phyloP scores from a whole-genome alignment of 2,797 vertebrate genomes.

The Neoniphon sammara region DNA sequence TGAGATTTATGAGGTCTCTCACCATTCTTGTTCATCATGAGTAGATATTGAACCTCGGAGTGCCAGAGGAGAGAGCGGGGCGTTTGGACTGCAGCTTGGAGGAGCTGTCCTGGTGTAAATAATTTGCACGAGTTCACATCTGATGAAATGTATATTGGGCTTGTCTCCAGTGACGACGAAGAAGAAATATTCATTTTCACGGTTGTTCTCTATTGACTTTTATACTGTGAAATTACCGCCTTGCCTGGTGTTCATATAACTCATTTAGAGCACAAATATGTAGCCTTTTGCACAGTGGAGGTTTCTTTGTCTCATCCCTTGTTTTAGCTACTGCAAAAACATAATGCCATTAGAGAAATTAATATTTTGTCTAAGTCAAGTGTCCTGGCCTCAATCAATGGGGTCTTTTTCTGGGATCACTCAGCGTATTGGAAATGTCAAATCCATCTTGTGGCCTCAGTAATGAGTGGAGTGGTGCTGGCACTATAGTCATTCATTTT shows the following conservation, averaged over 20 bases:
- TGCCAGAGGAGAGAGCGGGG: slow-evolving; percentile 26
- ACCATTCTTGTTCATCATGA: slow-evolving; percentile 51
- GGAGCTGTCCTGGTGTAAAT: slow-evolving; percentile 49
- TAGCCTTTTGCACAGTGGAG: background rate
- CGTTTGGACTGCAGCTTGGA: slow-evolving; percentile 39
- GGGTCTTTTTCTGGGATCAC: slow-evolving; percentile 75
- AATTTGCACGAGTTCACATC: slow-evolving; percentile 43
- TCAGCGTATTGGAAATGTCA: slow-evolving; percentile 84
- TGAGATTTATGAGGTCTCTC: slow-evolving; percentile 61
- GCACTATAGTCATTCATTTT: slow-evolving; percentile 77
- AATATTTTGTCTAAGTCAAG: slow-evolving; percentile 67
- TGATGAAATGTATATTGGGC: slow-evolving; percentile 45
- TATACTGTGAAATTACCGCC: background rate
- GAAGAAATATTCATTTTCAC: slow-evolving; percentile 23
- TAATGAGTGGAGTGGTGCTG: slow-evolving; percentile 72
- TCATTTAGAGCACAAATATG: background rate
- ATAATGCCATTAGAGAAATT: slow-evolving; percentile 71
- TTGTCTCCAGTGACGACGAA: slow-evolving; percentile 9
- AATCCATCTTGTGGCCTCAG: slow-evolving; percentile 79
- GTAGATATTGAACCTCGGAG: slow-evolving; percentile 55
- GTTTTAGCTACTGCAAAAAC: slow-evolving; percentile 43
- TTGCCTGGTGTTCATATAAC: background rate
- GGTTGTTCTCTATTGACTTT: slow-evolving; percentile 7
- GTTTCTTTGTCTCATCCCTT: slow-evolving; percentile 13
- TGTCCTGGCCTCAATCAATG: slow-evolving; percentile 76